phyloP scores from a whole-genome alignment of 2,888 invertebrate species.

The Drosophila lacicola region DNA sequence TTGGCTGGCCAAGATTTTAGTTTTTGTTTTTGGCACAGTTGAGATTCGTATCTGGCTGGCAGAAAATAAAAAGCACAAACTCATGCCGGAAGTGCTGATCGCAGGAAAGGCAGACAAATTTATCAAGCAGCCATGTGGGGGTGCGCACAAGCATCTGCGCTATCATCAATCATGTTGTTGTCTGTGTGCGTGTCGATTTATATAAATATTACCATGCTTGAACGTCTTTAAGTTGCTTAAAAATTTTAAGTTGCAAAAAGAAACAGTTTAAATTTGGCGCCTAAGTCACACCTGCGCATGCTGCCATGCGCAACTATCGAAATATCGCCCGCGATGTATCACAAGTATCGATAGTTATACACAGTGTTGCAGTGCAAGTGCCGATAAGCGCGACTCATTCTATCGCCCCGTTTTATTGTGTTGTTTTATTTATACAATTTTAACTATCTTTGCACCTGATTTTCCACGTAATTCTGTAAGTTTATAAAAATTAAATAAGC shows the following conservation, averaged over 20 bases:
- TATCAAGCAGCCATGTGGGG: constrained; percentile 73
- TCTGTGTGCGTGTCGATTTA: constrained; percentile 5
- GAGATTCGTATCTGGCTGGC: constrained; percentile 37
- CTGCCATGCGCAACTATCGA: constrained; percentile 45
- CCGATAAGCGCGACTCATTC: constrained; percentile 56
- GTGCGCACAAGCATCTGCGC: constrained; percentile 43
- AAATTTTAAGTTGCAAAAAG: constrained; percentile 6
- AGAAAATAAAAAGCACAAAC: constrained; percentile 51
- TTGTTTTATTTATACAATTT: constrained; percentile 70
- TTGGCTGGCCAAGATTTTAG: constrained; percentile 60
- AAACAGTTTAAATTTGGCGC: constrained; percentile 40
- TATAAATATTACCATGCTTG: constrained; percentile 11
- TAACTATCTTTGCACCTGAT: constrained; percentile 56
- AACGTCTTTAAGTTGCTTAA: constrained; percentile 43
- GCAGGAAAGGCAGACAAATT: constrained; percentile 82
- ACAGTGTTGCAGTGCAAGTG: constrained; percentile 53
- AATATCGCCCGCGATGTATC: constrained; percentile 21
- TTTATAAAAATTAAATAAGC: constrained; percentile 54
- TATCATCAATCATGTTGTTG: constrained; percentile 64
- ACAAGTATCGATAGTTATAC: constrained; percentile 32
- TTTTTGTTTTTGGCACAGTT: constrained; percentile 69
- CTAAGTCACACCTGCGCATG: constrained; percentile 24
- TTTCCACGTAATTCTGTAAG: constrained; percentile 68
- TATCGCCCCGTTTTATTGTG: constrained; percentile 68
- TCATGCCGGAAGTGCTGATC: constrained; percentile 82